Base-by-base conservation (phyloP, 2,113 vertebrate species). In the Elanoides forficatus region DNA sequence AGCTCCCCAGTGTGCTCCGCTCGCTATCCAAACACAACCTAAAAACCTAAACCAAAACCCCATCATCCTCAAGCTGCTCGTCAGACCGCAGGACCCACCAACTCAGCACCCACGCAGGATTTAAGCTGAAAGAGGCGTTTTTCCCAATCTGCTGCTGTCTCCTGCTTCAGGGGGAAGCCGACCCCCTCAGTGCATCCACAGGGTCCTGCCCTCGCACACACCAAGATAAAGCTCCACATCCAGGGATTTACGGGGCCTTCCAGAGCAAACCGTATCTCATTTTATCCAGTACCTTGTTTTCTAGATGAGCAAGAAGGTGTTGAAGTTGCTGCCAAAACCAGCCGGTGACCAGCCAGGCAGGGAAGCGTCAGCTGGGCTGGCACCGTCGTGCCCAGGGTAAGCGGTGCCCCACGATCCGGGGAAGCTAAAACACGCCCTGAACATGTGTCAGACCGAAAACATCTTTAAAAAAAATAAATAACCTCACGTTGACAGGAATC, bases 361-460 rank as follows among this genome's bases (percentile, higher is more conserved):
- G 68, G 82, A 47, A 78, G 43, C 55, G 22, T 9, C 78, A 19
- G 38, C 65, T 29, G 58, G 58, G 56, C 76, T 58, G 71, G 53
- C 73, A 80, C n/a, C 10, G 2, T 3, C 3, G 2, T 11, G 43
- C 55, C 45, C 9, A 3, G 91, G 30, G 2, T 17, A 45, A 70
- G 55, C 0, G 18, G 14, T 79, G 42, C 63, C 38, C 58, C 5
- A 5, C 0, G 5, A 9, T 5, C 20, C 0, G 1, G 47, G 43
- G 63, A 79, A 60, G 36, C 40, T 56, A 38, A 88, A 88, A 12
- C 52, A 36, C 2, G 9, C 55, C 43, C 63, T 50, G 79, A 76
- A 13, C 70, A 3, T 1, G 4, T 20, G 38, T 75, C 75, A 40
- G 87, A 32, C 20, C 0, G 1, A 71, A 75, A 82, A 32, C 20